Conservation (phyloP, 2,888 invertebrate genomes). For the Archaeoteleia sp. region DNA sequence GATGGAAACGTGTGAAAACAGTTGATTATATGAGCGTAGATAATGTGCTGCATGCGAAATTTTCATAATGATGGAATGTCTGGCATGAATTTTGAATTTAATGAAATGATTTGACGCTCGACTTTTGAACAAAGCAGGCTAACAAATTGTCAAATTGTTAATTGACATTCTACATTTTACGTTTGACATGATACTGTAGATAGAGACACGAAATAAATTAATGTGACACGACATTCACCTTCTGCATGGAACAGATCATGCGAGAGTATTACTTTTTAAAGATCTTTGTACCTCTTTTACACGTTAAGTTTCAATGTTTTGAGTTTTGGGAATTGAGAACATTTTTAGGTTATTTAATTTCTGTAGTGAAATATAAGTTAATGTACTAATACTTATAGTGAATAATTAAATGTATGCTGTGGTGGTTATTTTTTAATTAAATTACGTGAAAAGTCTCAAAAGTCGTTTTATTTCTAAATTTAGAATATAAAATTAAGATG, state of each 20-base stretch:
- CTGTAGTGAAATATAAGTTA: slow-evolving; percentile 14
- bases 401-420: slow-evolving; percentile 28
- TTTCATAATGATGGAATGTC: too few species aligned
- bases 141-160: neutral
- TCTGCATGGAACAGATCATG: too few species aligned
- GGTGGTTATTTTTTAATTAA: slow-evolving; percentile 40
- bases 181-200: too few species aligned
- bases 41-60: too few species aligned
- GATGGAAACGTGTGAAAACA: too few species aligned
- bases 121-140: too few species aligned
- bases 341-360: neutral
- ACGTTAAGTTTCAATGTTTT: slow-evolving; percentile 6
- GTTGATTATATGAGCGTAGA: too few species aligned
- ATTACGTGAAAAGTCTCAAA: slow-evolving; percentile 21
- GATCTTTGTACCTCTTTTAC: slow-evolving; percentile 25
- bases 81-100: too few species aligned
- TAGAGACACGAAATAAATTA: too few species aligned
- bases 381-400: slow-evolving; percentile 21
- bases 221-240: too few species aligned
- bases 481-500: too few species aligned
- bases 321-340: neutral
- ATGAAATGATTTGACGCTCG: too few species aligned
- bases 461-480: neutral
- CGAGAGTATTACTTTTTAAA: neutral
- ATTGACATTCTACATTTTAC: neutral